A percentile compares a stretch with the other conserved stretches of the same genome.
Evolutionary conservation across 1,140 invertebrate genomes (phyloP).

Genomic region (Drosophila eugracilis): DNA sequence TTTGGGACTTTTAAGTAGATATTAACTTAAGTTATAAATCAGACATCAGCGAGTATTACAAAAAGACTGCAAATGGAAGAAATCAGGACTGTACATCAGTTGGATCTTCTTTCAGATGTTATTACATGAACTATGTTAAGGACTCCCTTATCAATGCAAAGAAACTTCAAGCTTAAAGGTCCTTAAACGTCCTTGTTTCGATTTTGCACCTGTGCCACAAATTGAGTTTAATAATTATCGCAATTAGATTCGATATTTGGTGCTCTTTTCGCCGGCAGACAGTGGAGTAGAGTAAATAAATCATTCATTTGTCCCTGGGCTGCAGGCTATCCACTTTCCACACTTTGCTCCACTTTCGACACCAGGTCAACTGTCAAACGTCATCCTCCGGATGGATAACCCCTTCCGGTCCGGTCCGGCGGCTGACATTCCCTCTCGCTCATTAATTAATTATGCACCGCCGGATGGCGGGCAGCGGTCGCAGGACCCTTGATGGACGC

Average conservation of each 20-base stretch:
- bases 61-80: too few species aligned
- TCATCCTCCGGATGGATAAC: conserved; percentile 16
- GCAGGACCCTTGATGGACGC: conserved; percentile 8
- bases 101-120: too few species aligned
- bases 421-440: conserved; percentile 5
- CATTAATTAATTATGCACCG: conserved; percentile 68
- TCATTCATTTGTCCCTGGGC: conserved; percentile 16
- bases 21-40: too few species aligned
- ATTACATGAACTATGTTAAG: too few species aligned
- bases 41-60: too few species aligned
- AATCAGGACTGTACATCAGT: too few species aligned
- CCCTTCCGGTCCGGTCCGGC: conserved; percentile 3
- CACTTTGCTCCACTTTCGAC: conserved; percentile 35
- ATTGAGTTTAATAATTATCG: conserved; percentile 18
- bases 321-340: not conserved
- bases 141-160: too few species aligned
- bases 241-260: conserved; percentile 7
- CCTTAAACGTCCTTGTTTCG: too few species aligned
- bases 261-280: not conserved
- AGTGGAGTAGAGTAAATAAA: conserved; percentile 9
- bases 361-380: conserved; percentile 41
- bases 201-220: not conserved
- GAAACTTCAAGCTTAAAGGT: too few species aligned
- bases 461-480: conserved; percentile 30
- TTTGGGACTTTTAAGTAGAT: too few species aligned